These are phyloP conservation scores for Melikaiella ostensackeni DNA, from an alignment of 2,888 invertebrate species.

Conservation along the genomic window DNA sequence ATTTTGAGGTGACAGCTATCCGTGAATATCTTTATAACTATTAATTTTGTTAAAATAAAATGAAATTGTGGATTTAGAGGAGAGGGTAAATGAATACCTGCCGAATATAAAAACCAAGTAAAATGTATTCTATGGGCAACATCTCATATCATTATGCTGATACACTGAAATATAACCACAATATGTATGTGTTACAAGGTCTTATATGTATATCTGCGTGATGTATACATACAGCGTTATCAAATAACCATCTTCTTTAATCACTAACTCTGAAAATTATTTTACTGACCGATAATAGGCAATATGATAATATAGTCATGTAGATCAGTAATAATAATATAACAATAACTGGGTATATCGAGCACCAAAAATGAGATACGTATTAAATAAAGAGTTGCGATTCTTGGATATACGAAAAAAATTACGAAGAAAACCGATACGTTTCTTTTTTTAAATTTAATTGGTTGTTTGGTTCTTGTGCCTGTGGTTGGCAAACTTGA, in stretches of 20 bases:
- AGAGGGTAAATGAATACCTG: conserved; percentile 65
- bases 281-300: conserved; percentile 71
- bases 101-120: conserved; percentile 76
- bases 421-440: conserved; percentile 43
- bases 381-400: conserved; percentile 48
- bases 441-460: conserved; percentile 10
- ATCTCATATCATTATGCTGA: conserved; percentile 76
- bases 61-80: conserved; percentile 30
- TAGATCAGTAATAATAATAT: conserved; percentile 67
- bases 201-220: conserved; percentile 63
- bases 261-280: conserved; percentile 67
- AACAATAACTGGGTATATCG: conserved; percentile 71
- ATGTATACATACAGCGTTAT: conserved; percentile 70
- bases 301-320: conserved; percentile 69
- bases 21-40: no score
- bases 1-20: no score
- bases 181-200: conserved; percentile 67
- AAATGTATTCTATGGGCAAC: conserved; percentile 77
- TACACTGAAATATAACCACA: conserved; percentile 76
- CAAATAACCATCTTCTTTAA: conserved; percentile 71
- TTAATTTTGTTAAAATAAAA: background rate
- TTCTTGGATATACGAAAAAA: conserved; percentile 49
- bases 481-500: conserved; percentile 26
- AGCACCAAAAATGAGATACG: conserved; percentile 74
- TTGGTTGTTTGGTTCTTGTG: conserved; percentile 25